phyloP scores from a whole-genome alignment of 2,113 vertebrate species.

The Bothrops jararaca region DNA sequence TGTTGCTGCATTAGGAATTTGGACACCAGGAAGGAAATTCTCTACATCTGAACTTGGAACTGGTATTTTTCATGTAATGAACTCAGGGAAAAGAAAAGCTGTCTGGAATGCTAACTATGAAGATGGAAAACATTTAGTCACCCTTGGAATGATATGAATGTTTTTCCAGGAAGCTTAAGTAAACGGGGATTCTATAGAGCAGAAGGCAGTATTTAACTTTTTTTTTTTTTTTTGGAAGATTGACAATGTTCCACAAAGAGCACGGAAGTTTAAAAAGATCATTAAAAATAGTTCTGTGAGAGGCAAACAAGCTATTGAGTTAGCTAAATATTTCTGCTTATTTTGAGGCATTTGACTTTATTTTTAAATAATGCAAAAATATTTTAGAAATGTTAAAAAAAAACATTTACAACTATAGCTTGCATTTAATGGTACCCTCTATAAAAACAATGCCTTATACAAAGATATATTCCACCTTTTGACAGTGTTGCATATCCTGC shows the following conservation, averaged over 20 bases:
- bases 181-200: conserved; percentile 76
- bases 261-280: conserved; percentile 65
- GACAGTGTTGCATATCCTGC: neutral
- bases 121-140: conserved; percentile 83
- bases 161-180: conserved; percentile 84
- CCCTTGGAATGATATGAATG: conserved; percentile 87
- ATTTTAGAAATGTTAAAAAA: neutral
- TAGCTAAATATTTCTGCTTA: neutral
- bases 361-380: neutral
- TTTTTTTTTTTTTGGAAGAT: conserved; percentile 61
- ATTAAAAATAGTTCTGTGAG: conserved; percentile 68
- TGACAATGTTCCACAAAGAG: conserved; percentile 72
- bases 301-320: conserved; percentile 22
- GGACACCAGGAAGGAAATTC: conserved; percentile 65
- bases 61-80: conserved; percentile 79
- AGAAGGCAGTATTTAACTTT: conserved; percentile 72
- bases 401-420: neutral
- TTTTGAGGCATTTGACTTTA: neutral
- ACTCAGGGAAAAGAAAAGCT: conserved; percentile 62
- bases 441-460: neutral
- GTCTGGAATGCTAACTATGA: conserved; percentile 81
- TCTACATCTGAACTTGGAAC: conserved; percentile 44
- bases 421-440: neutral
- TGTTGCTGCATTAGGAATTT: conserved; percentile 42
- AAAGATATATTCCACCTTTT: neutral